These are phyloP conservation scores for Gnatocerus cornutus DNA, from an alignment of 2,888 invertebrate species.

Conservation along the genomic window DNA sequence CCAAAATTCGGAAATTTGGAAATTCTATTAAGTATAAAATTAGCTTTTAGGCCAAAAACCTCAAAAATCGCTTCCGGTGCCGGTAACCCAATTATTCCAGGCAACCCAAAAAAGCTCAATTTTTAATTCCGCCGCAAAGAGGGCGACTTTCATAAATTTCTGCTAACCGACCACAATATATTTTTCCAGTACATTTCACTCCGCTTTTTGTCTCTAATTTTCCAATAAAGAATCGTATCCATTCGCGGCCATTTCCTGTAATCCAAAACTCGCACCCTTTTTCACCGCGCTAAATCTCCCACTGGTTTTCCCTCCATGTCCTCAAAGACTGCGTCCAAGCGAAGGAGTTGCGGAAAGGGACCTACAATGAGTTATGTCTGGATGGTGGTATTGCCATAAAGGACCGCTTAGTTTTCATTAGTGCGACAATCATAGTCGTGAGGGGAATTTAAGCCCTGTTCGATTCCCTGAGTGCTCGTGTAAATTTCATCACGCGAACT, in stretches of 20 bases:
- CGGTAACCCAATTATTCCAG: too few species aligned
- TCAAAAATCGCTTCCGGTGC: too few species aligned
- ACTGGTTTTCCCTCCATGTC: constrained; percentile 1
- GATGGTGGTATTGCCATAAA: constrained; percentile 33
- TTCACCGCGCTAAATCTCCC: background rate
- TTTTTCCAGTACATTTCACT: background rate
- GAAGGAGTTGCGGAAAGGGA: constrained; percentile 24
- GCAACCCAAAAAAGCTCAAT: too few species aligned
- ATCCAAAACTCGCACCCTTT: background rate
- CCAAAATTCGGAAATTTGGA: too few species aligned
- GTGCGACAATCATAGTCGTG: constrained; percentile 51
- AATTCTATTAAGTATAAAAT: too few species aligned
- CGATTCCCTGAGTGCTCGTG: constrained; percentile 48
- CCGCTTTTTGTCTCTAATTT: constrained; percentile 1
- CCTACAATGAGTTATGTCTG: constrained; percentile 28
- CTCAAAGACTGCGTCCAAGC: background rate
- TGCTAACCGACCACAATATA: background rate
- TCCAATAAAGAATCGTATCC: background rate
- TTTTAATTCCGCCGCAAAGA: too few species aligned
- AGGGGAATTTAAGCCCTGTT: constrained; percentile 49
- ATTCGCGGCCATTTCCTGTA: background rate
- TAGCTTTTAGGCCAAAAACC: too few species aligned
- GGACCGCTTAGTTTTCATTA: constrained; percentile 51
- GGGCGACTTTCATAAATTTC: too few species aligned
- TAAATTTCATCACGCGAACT: constrained; percentile 50